Evolutionary conservation across 2,113 vertebrate genomes (phyloP).

Genomic region (Podarcis muralis): DNA sequence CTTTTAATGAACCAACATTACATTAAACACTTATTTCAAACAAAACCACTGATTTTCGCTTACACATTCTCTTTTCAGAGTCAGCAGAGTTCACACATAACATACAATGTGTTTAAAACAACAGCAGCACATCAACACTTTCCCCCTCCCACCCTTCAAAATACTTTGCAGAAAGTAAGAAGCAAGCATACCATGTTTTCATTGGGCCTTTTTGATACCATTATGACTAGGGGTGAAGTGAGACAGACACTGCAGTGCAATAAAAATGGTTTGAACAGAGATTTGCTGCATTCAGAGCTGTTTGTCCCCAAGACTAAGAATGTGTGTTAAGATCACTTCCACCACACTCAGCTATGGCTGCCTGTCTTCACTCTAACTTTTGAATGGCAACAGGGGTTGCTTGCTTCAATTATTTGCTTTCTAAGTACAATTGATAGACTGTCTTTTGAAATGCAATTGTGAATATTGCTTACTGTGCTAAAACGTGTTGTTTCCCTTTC

Average conservation of each 20-base stretch:
- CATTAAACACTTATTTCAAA: neutral
- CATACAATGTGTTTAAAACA: neutral
- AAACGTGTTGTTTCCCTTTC: slow-evolving; percentile 37
- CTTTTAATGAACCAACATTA: neutral
- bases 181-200: neutral
- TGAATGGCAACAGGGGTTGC: neutral
- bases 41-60: neutral
- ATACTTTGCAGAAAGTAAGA: neutral
- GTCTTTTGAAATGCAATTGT: neutral
- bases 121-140: neutral
- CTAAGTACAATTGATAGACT: neutral
- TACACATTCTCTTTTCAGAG: neutral
- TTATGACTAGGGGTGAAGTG: neutral
- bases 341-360: neutral
- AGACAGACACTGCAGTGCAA: neutral
- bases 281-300: neutral
- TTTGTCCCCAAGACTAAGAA: neutral
- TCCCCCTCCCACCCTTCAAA: too few species aligned
- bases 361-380: neutral
- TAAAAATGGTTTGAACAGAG: neutral
- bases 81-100: neutral
- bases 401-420: neutral
- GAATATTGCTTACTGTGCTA: neutral
- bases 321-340: neutral
- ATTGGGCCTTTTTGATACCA: neutral